Conservation (phyloP, 2,888 invertebrate genomes). For the Tridacna crocea region DNA sequence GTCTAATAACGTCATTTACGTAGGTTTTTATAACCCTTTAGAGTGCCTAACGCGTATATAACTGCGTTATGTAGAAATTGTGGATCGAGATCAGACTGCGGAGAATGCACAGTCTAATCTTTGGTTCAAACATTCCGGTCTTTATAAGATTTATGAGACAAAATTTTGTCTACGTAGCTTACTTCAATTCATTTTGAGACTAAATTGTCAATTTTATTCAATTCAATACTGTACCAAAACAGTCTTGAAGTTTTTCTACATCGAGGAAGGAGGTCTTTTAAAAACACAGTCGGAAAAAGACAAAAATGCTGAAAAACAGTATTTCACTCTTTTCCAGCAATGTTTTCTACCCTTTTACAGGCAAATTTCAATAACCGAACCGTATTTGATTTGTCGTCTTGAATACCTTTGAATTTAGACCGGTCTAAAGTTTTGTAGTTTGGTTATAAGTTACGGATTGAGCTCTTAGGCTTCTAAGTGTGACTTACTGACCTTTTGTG, state of each 20-base stretch:
- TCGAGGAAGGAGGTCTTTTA: neutral
- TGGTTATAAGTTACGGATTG: neutral
- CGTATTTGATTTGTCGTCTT: neutral
- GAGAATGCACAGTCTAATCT: too few relatives aligned
- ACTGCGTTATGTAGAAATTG: too few relatives aligned
- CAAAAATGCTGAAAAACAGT: neutral
- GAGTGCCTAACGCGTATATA: too few relatives aligned
- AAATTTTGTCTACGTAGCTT: neutral
- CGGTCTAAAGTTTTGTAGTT: neutral
- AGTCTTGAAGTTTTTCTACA: neutral
- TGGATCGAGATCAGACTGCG: too few relatives aligned
- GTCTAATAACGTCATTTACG: too few relatives aligned
- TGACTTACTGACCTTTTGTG: too few relatives aligned
- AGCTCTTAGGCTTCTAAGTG: too few relatives aligned
- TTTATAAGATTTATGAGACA: neutral
- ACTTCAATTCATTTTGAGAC: neutral
- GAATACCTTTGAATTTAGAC: neutral
- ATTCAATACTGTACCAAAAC: neutral
- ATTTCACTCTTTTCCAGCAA: neutral
- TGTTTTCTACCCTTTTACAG: neutral
- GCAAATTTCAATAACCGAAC: neutral
- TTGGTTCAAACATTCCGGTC: too few relatives aligned
- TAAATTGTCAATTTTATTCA: neutral
- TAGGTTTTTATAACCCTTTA: too few relatives aligned
- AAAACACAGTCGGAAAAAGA: neutral